phyloP scores from a whole-genome alignment of 2,888 invertebrate genomes.

The Hanleya hanleyi region DNA sequence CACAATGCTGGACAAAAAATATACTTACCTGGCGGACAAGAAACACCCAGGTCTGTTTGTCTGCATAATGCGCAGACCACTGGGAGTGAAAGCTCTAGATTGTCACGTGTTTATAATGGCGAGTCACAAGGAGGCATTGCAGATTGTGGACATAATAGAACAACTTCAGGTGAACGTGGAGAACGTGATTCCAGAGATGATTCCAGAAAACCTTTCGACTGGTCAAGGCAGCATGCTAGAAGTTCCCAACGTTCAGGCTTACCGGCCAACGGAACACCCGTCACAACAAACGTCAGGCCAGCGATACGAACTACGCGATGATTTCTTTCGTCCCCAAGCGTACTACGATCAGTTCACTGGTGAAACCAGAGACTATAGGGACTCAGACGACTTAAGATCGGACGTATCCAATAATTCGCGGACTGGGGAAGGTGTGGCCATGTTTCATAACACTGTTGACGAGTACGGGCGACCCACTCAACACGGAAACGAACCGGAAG shows the following conservation, averaged over 20 bases:
- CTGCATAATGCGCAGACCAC: conserved; percentile 94
- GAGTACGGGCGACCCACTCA: not conserved
- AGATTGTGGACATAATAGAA: conserved; percentile 11
- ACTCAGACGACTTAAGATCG: not conserved
- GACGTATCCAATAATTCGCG: not conserved
- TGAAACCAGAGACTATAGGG: not conserved
- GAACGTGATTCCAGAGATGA: not conserved
- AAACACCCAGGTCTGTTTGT: conserved; percentile 98
- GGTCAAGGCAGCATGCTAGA: not conserved
- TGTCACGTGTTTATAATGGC: conserved; percentile 99
- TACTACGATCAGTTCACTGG: not conserved
- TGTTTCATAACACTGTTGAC: not conserved
- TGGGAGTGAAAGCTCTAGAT: conserved; percentile 97
- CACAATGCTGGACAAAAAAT: conserved; percentile 95
- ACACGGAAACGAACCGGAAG: not conserved
- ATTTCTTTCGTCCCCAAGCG: not conserved
- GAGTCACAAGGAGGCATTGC: conserved; percentile 37
- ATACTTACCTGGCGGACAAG: conserved; percentile 92
- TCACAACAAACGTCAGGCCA: not conserved
- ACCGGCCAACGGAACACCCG: not conserved
- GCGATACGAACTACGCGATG: conserved; percentile 9
- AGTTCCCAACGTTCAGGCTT: not conserved
- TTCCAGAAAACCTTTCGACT: not conserved
- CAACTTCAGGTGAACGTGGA: not conserved
- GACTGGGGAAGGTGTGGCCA: not conserved